phyloP scores from a whole-genome alignment of 30 jellyfish, hydroid and myxozoan species.

The Cassiopea xamachana region DNA sequence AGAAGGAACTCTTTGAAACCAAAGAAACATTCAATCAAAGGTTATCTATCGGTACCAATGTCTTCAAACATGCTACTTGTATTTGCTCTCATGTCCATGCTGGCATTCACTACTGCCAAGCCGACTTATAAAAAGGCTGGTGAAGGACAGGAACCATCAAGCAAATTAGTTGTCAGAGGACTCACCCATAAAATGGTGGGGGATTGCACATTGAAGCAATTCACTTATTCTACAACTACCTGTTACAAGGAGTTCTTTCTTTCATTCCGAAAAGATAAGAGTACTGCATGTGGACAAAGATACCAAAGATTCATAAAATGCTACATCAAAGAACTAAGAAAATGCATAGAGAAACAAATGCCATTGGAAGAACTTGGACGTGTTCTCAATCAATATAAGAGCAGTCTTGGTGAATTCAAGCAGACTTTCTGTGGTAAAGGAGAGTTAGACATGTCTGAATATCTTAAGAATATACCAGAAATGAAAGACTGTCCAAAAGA shows the following conservation, averaged over 20 bases:
- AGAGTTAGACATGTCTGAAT: not conserved
- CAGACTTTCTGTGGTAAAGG: not conserved
- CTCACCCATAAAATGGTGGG: not conserved
- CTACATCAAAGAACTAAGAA: not conserved
- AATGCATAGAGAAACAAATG: not conserved
- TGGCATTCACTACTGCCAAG: not conserved
- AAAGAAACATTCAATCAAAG: not conserved
- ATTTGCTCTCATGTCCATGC: not conserved
- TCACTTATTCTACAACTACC: not conserved
- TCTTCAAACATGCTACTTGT: not conserved
- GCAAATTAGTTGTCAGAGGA: not conserved
- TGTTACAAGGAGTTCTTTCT: not conserved
- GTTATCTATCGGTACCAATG: not conserved
- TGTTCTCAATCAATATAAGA: not conserved
- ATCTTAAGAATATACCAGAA: not conserved
- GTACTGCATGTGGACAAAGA: not conserved
- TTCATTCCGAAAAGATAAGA: conserved; percentile 2
- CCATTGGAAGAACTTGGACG: not conserved
- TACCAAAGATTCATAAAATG: not conserved
- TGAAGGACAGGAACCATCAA: not conserved
- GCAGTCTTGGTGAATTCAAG: not conserved
- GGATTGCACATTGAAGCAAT: not conserved
- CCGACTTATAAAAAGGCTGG: not conserved
- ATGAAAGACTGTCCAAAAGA: not conserved
- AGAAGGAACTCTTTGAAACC: no score